A percentile compares a stretch with the other conserved stretches of the same genome.
These are phyloP conservation scores for Festucalex cinctus DNA, from an alignment of 2,113 vertebrate species.

Conservation along the genomic window DNA sequence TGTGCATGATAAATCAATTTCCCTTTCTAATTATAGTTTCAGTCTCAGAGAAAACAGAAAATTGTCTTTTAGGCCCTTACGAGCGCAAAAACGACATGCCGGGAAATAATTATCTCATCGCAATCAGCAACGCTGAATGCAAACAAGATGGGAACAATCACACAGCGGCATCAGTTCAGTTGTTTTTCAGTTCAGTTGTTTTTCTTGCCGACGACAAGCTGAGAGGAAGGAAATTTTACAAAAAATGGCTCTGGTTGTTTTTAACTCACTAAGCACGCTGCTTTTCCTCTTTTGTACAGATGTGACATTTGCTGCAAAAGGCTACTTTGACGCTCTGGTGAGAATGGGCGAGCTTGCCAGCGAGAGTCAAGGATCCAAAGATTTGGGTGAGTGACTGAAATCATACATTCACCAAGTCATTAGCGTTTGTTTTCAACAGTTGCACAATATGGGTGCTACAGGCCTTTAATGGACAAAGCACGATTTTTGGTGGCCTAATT, in stretches of 20 bases:
- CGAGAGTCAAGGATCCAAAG: constrained; percentile 97
- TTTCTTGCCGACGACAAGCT: constrained; percentile 28
- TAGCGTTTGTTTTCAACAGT: not conserved
- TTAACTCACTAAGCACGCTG: constrained; percentile 1
- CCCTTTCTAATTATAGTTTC: not conserved
- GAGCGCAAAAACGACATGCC: not conserved
- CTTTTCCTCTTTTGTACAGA: constrained; percentile 62
- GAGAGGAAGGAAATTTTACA: not conserved
- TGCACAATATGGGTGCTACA: not conserved
- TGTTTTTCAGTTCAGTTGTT: constrained; percentile 8
- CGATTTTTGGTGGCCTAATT: too few species aligned
- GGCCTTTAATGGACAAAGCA: too few species aligned
- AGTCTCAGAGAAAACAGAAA: not conserved
- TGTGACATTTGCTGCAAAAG: constrained; percentile 96
- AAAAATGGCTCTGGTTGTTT: not conserved
- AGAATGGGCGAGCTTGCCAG: constrained; percentile 98
- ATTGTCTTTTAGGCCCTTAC: not conserved
- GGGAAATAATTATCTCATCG: constrained; percentile 32
- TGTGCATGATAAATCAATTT: not conserved
- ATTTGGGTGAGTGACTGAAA: constrained; percentile 82
- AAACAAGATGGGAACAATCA: constrained; percentile 32
- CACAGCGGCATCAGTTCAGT: constrained; percentile 5
- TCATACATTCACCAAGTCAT: not conserved
- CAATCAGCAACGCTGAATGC: constrained; percentile 34
- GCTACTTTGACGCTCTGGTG: constrained; percentile 97